Percentiles rank a stretch among this genome's conserved stretches.
These are phyloP conservation scores for Blastobasis lacticolella DNA, from an alignment of 2,888 invertebrate species.

Conservation along the genomic window DNA sequence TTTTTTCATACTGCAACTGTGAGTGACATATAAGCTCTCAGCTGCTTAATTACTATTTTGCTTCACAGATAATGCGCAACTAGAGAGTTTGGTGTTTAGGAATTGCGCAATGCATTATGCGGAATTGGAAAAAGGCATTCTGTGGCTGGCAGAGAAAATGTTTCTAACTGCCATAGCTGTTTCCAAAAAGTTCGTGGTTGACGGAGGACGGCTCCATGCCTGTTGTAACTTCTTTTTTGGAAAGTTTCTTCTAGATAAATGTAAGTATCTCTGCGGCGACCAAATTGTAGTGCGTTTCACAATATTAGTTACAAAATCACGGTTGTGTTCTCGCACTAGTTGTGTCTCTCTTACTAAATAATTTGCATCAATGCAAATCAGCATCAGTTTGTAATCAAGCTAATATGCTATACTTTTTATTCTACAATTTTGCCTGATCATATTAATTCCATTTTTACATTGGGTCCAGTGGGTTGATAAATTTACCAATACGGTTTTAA, in stretches of 20 bases:
- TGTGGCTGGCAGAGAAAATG: slow-evolving; percentile 75
- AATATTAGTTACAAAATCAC: too few species aligned
- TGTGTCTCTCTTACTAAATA: too few species aligned
- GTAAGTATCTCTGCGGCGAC: slow-evolving; percentile 33
- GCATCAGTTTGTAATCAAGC: too few species aligned
- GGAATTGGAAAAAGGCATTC: slow-evolving; percentile 59
- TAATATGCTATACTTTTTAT: too few species aligned
- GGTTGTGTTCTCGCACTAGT: too few species aligned
- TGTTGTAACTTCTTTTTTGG: slow-evolving; percentile 68
- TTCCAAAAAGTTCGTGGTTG: slow-evolving; percentile 49
- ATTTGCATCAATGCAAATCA: too few species aligned
- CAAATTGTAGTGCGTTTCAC: too few species aligned
- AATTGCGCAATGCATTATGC: slow-evolving; percentile 52
- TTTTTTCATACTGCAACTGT: neutral
- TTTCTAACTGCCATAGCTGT: slow-evolving; percentile 60
- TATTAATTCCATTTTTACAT: too few species aligned
- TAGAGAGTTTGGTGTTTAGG: slow-evolving; percentile 56
- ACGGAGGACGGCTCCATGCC: slow-evolving; percentile 65
- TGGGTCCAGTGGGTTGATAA: too few species aligned
- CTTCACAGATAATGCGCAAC: slow-evolving; percentile 43
- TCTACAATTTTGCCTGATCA: too few species aligned
- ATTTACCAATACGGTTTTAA: too few species aligned
- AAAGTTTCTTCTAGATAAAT: slow-evolving; percentile 68
- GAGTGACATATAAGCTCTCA: neutral
- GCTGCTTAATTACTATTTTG: neutral